phyloP scores from a whole-genome alignment of 2,113 vertebrate species.

The Thunnus thynnus region DNA sequence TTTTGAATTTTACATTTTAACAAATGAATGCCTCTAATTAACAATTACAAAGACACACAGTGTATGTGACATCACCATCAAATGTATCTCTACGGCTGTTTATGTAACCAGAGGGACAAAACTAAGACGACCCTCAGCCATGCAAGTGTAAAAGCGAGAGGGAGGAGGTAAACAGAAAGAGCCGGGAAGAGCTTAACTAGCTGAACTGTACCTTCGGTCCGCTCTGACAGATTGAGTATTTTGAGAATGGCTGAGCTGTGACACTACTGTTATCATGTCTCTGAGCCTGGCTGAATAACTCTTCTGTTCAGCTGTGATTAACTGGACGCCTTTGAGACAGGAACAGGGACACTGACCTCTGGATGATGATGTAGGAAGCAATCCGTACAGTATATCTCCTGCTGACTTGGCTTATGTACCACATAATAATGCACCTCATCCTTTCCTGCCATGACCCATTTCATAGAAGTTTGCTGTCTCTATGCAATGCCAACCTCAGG shows the following conservation, averaged over 20 bases:
- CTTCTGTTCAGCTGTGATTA: constrained; percentile 47
- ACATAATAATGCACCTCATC: constrained; percentile 5
- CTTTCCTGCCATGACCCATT: not conserved
- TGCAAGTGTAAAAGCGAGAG: constrained; percentile 2
- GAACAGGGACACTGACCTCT: constrained; percentile 27
- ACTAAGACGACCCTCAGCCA: not conserved
- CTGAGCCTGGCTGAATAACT: constrained; percentile 37
- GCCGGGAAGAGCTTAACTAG: constrained; percentile 20
- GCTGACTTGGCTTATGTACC: constrained; percentile 4
- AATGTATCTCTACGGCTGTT: not conserved
- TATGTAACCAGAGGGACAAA: constrained; percentile 16
- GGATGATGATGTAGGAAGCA: constrained; percentile 18
- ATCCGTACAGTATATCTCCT: not conserved
- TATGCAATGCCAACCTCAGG: too few relatives aligned
- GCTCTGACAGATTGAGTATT: constrained; percentile 62
- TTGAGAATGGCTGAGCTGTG: constrained; percentile 43
- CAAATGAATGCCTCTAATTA: not conserved
- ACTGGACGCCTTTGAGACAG: constrained; percentile 26
- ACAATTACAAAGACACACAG: not conserved
- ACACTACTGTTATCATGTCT: constrained; percentile 34
- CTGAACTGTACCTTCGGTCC: constrained; percentile 26
- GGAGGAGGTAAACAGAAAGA: constrained; percentile 11
- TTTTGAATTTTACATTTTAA: not conserved
- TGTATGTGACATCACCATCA: not conserved
- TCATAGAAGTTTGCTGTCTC: not conserved